These are phyloP conservation scores for Drosophila yooni DNA, from an alignment of 2,888 invertebrate species.

Conservation along the genomic window DNA sequence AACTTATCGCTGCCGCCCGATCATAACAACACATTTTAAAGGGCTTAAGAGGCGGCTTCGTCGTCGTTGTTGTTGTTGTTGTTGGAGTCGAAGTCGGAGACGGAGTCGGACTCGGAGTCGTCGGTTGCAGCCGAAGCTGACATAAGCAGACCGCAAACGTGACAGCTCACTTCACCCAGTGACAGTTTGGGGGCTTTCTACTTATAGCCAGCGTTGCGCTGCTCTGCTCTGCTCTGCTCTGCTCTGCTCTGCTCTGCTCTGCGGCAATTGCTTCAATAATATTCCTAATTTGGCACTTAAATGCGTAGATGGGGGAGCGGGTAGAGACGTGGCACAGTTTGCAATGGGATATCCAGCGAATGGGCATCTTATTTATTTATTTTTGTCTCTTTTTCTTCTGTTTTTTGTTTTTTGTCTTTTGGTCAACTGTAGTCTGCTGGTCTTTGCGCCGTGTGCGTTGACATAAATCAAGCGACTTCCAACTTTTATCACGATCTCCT, in stretches of 20 bases:
- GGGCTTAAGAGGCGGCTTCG: conserved; percentile 67
- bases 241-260: conserved; percentile 24
- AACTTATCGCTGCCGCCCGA: conserved; percentile 76
- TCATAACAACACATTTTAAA: conserved; percentile 83
- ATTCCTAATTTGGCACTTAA: conserved; percentile 81
- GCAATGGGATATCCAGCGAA: conserved; percentile 29
- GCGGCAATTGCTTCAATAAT: conserved; percentile 77
- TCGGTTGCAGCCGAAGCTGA: conserved; percentile 77
- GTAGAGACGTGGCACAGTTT: not conserved
- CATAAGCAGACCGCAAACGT: conserved; percentile 82
- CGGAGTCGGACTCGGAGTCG: conserved; percentile 8
- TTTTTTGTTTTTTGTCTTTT: conserved; percentile 6
- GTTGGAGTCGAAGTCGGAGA: not conserved
- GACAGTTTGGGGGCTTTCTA: conserved; percentile 72
- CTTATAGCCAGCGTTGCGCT: conserved; percentile 24
- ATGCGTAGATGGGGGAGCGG: conserved; percentile 20
- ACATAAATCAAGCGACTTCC: conserved; percentile 85
- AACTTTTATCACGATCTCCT: conserved; percentile 85
- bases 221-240: conserved; percentile 14
- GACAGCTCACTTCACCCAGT: conserved; percentile 77
- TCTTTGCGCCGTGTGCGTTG: conserved; percentile 71
- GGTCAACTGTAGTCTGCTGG: conserved; percentile 43
- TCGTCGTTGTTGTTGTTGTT: conserved; percentile 1
- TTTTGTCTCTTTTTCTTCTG: conserved; percentile 10
- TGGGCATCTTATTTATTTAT: conserved; percentile 36